Evolutionary conservation across 2,113 vertebrate genomes (phyloP).

Genomic region (Solea solea): DNA sequence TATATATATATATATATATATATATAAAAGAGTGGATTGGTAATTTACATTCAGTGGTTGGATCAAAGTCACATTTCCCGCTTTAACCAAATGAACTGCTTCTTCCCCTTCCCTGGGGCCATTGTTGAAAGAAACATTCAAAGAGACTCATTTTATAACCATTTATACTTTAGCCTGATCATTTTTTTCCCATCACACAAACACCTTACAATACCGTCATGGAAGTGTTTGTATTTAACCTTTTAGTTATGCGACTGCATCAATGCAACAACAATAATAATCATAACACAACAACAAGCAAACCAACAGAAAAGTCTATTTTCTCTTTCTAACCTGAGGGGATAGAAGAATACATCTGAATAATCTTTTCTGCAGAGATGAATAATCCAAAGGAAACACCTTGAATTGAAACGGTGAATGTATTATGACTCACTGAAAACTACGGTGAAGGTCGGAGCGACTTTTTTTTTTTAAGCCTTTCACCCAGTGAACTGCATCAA

Average conservation of each 20-base stretch:
- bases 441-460: constrained; percentile 29
- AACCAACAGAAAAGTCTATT: constrained; percentile 70
- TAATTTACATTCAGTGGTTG: constrained; percentile 70
- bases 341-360: constrained; percentile 70
- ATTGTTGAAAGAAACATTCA: constrained; percentile 37
- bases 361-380: constrained; percentile 48
- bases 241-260: constrained; percentile 62
- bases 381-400: constrained; percentile 51
- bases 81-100: constrained; percentile 67
- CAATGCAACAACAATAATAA: constrained; percentile 47
- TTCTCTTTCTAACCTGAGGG: constrained; percentile 60
- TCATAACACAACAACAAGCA: constrained; percentile 16
- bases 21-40: constrained; percentile 22
- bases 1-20: too few relatives aligned
- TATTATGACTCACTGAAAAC: constrained; percentile 40
- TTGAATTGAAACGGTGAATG: constrained; percentile 26
- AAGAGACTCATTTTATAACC: constrained; percentile 61
- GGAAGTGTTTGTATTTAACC: constrained; percentile 34
- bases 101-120: constrained; percentile 30
- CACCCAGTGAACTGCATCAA: constrained; percentile 26
- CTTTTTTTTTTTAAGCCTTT: constrained; percentile 54
- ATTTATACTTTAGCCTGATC: constrained; percentile 60
- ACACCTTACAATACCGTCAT: constrained; percentile 46
- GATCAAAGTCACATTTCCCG: constrained; percentile 72
- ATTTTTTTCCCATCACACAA: constrained; percentile 48